Evolutionary conservation across 2,797 vertebrate species (phyloP), one percentile per base, ranked within the genome.

Genomic region (Anas bahamensis): DNA sequence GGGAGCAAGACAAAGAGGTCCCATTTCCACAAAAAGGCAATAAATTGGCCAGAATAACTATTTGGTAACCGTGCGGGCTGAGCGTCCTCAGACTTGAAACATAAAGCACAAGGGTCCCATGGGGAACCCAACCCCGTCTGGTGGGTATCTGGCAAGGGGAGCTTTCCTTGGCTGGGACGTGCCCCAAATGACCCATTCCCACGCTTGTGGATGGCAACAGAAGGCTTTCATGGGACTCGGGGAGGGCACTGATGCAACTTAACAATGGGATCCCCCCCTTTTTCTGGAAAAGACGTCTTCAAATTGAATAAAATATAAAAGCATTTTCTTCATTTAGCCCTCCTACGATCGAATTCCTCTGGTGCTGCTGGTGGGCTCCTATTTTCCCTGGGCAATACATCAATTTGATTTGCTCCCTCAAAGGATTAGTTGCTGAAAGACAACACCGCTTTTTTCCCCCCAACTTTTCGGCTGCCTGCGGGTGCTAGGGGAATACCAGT

Each of bases 321-420:
- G 6, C 2, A 2, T 69, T 87, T 88, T 60, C 42, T 88, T 93
- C 89, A 44, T 48, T 89, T 78, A 79, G 64, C 37, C 52, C n/a
- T 92, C 80, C 60, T 73, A 79, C 1, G 1, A 79, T 41, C 31
- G 31, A 93, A 91, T 91, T 92, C 80, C 88, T 86, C 39, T 91
- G 83, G 42, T 86, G 85, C 42, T 86, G 52, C 31, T 66, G 73
- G 16, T 66, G 63, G 66, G 87, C 48, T 92, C 56, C 66, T 53
- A 3, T 83, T 92, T 90, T 73, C 77, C 69, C 73, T 76, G 71
- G 86, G 82, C 48, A 84, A 71, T 86, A 56, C 13, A 76, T 77
- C 68, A 46, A 71, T 91, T 92, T 83, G 60, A 76, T 93, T 86
- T 95, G 83, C 60, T 88, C 23, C 29, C 87, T 86, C 89, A 74